A percentile compares a stretch with the other conserved stretches of the same genome.
Conservation (phyloP, 2,888 invertebrate species). For the Epinotia demarniana region DNA sequence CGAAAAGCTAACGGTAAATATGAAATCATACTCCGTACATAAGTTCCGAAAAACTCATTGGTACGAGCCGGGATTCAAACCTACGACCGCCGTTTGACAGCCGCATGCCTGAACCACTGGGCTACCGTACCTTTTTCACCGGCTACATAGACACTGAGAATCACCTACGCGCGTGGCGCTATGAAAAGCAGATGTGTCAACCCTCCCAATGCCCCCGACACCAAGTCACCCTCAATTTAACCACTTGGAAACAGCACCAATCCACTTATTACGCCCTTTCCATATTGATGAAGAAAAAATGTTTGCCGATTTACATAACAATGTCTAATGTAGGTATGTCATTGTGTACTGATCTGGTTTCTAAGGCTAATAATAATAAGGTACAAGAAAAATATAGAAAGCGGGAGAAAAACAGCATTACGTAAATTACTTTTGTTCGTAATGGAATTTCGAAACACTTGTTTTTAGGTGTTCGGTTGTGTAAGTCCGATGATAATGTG, state of each 20-base stretch:
- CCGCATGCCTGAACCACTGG: no score
- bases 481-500: neutral
- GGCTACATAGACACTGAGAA: no score
- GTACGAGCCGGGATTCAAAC: no score
- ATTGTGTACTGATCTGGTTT: slow-evolving; percentile 15
- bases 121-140: no score
- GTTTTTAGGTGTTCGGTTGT: neutral
- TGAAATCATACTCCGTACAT: no score
- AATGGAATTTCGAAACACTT: slow-evolving; percentile 10
- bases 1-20: no score
- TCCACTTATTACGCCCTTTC: slow-evolving; percentile 57
- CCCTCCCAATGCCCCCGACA: no score
- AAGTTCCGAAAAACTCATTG: no score
- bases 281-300: slow-evolving; percentile 56
- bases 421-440: slow-evolving; percentile 21
- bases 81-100: no score
- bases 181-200: no score
- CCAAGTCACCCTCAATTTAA: no score
- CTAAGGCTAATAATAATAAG: slow-evolving; percentile 16
- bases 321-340: slow-evolving; percentile 11
- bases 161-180: no score
- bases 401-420: slow-evolving; percentile 10
- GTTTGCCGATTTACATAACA: slow-evolving; percentile 38
- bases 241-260: slow-evolving; percentile 56
- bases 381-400: neutral